Conservation (phyloP, 2,797 vertebrate genomes). For the Brotogeris chrysoptera region DNA sequence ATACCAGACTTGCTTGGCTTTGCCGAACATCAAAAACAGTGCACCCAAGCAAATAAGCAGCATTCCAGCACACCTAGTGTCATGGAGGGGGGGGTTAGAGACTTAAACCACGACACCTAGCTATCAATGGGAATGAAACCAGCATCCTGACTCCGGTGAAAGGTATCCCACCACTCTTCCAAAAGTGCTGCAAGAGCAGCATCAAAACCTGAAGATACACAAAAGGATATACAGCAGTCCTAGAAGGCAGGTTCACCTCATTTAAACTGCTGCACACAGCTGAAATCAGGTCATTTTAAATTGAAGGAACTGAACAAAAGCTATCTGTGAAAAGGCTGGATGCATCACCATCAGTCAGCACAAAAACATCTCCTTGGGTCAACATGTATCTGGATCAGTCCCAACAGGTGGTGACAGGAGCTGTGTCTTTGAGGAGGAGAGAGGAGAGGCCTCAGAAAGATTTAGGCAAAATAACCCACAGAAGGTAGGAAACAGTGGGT, state of each 20-base stretch:
- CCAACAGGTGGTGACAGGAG: neutral
- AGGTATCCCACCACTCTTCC: neutral
- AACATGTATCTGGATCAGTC: neutral
- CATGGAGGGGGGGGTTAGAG: no score
- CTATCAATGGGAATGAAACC: accelerated
- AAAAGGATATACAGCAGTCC: neutral
- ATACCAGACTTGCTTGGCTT: neutral
- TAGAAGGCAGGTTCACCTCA: neutral
- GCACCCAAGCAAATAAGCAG: accelerated
- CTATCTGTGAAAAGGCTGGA: neutral
- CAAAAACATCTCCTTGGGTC: neutral
- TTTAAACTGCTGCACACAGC: neutral
- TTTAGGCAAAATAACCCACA: neutral
- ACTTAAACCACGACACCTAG: no score
- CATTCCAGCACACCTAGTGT: neutral
- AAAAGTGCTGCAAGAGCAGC: neutral
- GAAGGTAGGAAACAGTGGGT: accelerated
- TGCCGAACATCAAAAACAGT: neutral
- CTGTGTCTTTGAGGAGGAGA: neutral
- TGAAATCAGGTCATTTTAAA: neutral
- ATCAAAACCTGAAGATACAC: no score
- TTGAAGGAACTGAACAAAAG: neutral
- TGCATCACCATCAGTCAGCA: neutral
- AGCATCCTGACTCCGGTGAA: neutral
- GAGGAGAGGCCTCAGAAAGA: neutral